Evolutionary conservation across 2,888 invertebrate genomes (phyloP), one percentile per base, ranked within the genome.

Genomic region (Cremastinae sp.): DNA sequence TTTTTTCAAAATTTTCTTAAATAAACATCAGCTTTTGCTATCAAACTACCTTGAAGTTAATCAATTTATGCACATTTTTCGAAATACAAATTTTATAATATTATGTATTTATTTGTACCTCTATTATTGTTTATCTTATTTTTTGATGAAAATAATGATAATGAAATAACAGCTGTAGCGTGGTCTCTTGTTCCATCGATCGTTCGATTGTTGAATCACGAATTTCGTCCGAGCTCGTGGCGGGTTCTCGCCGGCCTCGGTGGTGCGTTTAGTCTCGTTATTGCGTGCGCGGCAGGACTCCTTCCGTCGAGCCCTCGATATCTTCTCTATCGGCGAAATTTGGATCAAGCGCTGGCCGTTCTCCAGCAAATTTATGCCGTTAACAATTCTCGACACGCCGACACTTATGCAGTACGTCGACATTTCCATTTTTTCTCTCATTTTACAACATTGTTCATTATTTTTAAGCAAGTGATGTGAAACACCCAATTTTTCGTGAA

Each of bases 331-430:
- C 84, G 84, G 36, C 87, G 86, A 69, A 86, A 86, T 41, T 83
- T 85, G 22, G 84, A 85, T 34, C 82, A 89, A 69, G 90, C 91
- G 0, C 61, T 89, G 1, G 71, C 85, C 14, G 84, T 90, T 2
- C 78, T 91, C 1, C 91, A 89, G 76, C 89, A 90, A 75, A 90
- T 91, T 22, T 91, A 89, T 79, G 90, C 91, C 10, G 89, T 91
- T 53, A 91, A 91, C 79, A 90, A 87, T 79, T 91, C 91, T 1
- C 88, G 85, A 77, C 90, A 91, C 77, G 86, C 86, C 16, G 89
- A 90, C 64, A 87, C 88, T 53, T 91, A 88, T 79, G 83, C 87
- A 65, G 90, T 90, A 83, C 10, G 61, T 73, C n/a, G 36, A 49
- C 12, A 18, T 70, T 34, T 3, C 12, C 12, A 16, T 41, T 38